Evolutionary conservation across 92 coral and sea anemone genomes (phyloP), one percentile per base, ranked within the genome.

Genomic region (Palythoa caribaeorum): DNA sequence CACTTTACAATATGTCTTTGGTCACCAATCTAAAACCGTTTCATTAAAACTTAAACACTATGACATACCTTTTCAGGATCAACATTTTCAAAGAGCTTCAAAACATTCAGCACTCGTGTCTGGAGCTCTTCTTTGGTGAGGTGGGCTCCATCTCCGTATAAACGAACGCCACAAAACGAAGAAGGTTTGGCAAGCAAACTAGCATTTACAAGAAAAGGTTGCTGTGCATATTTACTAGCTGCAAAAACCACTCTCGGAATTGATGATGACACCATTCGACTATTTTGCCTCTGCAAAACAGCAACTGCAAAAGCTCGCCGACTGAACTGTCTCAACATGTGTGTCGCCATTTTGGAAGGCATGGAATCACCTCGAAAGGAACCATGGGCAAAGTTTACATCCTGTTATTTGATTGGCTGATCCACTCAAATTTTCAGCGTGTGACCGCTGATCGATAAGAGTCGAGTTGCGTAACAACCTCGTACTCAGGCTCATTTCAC

Each of bases 11-110:
- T 28, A 28, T 28, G 28, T 6, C 7, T 44, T 44, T 5, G 6
- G 50, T 44, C 50, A 0, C 50, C 13, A 3, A 59, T 17, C 5
- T 3, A 65, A 65, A 17, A 65, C 3, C 16, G 19, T 7, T 8
- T 12, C 5, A 51, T 28, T 19, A 8, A 7, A 51, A 50, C 12
- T 57, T 1, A 54, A 12, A 52, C 36, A 28, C 9, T 54, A n/a
- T n/a, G 16, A 54, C 9, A 53, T 71, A 94, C 99, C 98, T 91
- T 83, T 53, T 95, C 98, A 63, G 99, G 93, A 54, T 97, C 91
- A 50, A 97, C 98, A 92, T 97, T 97, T 83, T 97, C 99, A 87
- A 97, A 97, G 57, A 94, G 96, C 87, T 95, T 97, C 69, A 97
- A 91, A 36, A 97, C 99, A 84, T 95, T 93, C 80, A 97, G 90